Percentiles rank a stretch among this genome's conserved stretches.
phyloP scores from a whole-genome alignment of 2,888 invertebrate species.

The Ophion ellenae region DNA sequence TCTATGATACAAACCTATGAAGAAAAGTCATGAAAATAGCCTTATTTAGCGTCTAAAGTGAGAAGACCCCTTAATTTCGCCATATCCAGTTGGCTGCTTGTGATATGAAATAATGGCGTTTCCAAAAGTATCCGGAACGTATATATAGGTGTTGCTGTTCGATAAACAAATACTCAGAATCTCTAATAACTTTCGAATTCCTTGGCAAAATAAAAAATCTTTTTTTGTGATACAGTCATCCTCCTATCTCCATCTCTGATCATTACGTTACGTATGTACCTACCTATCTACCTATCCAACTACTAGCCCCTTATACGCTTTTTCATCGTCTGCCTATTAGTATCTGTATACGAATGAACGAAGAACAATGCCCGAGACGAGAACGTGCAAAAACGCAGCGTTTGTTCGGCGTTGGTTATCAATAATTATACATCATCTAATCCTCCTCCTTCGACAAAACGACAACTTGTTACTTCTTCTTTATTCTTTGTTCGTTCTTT shows the following conservation, averaged over 20 bases:
- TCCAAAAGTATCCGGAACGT: background rate
- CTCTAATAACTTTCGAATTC: background rate
- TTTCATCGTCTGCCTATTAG: slow-evolving; percentile 63
- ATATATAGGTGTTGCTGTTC: background rate
- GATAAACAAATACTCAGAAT: background rate
- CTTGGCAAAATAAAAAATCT: slow-evolving; percentile 27
- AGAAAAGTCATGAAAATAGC: too few species aligned
- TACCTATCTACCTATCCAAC: slow-evolving; percentile 71
- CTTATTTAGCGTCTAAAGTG: too few species aligned
- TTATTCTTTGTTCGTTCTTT: slow-evolving; percentile 28
- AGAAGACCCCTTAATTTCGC: background rate
- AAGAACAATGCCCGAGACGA: slow-evolving; percentile 59
- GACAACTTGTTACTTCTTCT: slow-evolving; percentile 26
- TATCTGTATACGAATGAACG: slow-evolving; percentile 65
- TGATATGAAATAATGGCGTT: background rate
- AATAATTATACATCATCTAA: slow-evolving; percentile 52
- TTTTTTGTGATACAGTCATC: slow-evolving; percentile 56
- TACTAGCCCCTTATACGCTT: slow-evolving; percentile 65
- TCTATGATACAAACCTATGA: too few species aligned
- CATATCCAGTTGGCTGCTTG: background rate
- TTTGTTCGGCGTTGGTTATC: slow-evolving; percentile 50
- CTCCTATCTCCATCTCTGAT: slow-evolving; percentile 56
- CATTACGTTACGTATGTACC: slow-evolving; percentile 65
- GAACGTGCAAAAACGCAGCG: slow-evolving; percentile 65
- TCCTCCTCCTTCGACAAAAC: slow-evolving; percentile 59